phyloP scores from a whole-genome alignment of 2,113 vertebrate species.

The Pteropus alecto region DNA sequence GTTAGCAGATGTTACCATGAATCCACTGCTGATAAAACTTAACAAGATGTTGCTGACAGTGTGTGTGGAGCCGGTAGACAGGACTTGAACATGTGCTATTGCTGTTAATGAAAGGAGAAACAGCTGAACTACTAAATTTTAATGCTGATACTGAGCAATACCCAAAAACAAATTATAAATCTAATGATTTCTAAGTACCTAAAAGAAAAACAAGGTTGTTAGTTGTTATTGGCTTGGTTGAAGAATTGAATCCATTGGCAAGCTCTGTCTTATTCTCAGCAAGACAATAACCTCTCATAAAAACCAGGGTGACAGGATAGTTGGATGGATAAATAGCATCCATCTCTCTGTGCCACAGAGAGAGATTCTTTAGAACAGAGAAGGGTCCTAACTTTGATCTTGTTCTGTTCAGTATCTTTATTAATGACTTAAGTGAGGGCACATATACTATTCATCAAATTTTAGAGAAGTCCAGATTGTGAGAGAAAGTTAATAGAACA shows the following conservation, averaged over 20 bases:
- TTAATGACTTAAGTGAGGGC: neutral
- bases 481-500: neutral
- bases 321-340: neutral
- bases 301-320: neutral
- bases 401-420: neutral
- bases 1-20: neutral
- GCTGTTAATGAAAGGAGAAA: neutral
- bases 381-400: neutral
- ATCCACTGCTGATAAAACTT: neutral
- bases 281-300: neutral
- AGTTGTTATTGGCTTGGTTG: neutral
- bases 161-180: neutral
- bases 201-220: neutral
- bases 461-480: neutral
- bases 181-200: constrained; percentile 7
- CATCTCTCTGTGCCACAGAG: neutral
- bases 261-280: neutral
- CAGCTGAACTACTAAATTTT: neutral
- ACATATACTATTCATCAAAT: neutral
- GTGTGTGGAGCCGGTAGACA: neutral
- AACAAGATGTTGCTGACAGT: neutral
- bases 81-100: neutral
- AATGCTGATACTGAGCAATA: neutral
- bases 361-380: neutral
- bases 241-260: neutral